Evolutionary conservation across 2,888 invertebrate genomes (phyloP).

Genomic region (Hypomecis atomaria): DNA sequence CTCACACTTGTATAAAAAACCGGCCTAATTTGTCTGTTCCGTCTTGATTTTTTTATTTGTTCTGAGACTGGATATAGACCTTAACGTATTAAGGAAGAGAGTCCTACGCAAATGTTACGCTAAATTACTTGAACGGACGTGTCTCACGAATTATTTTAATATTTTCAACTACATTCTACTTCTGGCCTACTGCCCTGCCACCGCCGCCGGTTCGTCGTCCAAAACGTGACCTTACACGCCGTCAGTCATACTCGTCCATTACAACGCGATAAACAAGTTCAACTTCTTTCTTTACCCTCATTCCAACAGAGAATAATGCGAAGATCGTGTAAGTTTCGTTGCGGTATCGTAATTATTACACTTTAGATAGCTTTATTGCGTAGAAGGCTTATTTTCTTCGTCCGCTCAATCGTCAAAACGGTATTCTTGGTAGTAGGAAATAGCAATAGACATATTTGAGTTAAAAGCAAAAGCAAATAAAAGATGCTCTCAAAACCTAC

Average conservation of each 20-base stretch:
- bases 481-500: neutral
- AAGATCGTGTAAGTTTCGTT: conserved; percentile 38
- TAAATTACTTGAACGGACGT: no score
- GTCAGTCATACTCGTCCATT: conserved; percentile 4
- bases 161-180: no score
- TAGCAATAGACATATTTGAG: conserved; percentile 8
- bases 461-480: conserved; percentile 21
- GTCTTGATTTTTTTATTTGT: no score
- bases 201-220: neutral
- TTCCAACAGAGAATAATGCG: conserved; percentile 26
- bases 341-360: conserved; percentile 44
- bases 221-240: neutral
- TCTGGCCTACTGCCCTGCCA: neutral
- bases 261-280: conserved; percentile 14
- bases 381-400: conserved; percentile 31
- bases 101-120: no score
- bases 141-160: no score
- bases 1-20: no score
- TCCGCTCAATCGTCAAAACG: conserved; percentile 22
- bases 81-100: no score
- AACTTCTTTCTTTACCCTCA: neutral
- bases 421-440: conserved; percentile 6
- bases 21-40: no score
- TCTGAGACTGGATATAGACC: no score
- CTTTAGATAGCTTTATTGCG: conserved; percentile 50